Base-by-base conservation (phyloP, 2,888 invertebrate species). In the Anodontia alba region DNA sequence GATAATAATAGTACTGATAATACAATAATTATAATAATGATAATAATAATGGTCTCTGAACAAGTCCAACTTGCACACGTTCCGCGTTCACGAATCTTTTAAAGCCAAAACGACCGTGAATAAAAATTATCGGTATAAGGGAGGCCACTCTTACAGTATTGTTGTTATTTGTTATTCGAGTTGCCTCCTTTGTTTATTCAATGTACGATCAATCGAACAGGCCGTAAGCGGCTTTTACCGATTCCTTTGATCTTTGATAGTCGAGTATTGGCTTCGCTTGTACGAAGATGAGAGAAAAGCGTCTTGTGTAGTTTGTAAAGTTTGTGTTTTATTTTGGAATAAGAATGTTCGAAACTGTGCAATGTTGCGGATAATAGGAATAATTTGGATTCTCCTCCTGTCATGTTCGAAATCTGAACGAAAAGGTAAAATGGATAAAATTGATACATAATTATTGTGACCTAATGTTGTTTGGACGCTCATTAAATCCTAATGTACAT, bases 401-500 rank as follows among this genome's bases (percentile, higher is more conserved):
- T 62, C 33, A 1, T 33, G 62, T 62, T 62, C 33, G 12, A 10
- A 62, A 20, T 31, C 62, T 26, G 23, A 62, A 15, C 26, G 62
- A 62, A 31, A 62, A 33, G 62, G 62, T 62, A 62, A 62, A 62
- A 23, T 23, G 5, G 1, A n/a, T n/a, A n/a, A n/a, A n/a, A n/a
- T n/a, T n/a, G n/a, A n/a, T n/a, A n/a, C n/a, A n/a, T n/a, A n/a
- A n/a, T n/a, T n/a, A n/a, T n/a, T n/a, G n/a, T n/a, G 17, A 46
- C 23, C 3, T 2, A 26, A 23, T 26, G 26, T 3, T 7, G 23
- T 8, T n/a, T 54, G 2, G 62, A 62, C 62, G 62, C 62, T 62
- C 62, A 62, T 62, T 62, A 62, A 62, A 62, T 62, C 62, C 31
- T 33, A 62, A 62, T 73, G 66, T 76, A 77, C 76, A 77, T 77